Percentiles rank a stretch among this genome's conserved stretches.
phyloP scores from a whole-genome alignment of 2,888 invertebrate species.

The Tillus elongatus region DNA sequence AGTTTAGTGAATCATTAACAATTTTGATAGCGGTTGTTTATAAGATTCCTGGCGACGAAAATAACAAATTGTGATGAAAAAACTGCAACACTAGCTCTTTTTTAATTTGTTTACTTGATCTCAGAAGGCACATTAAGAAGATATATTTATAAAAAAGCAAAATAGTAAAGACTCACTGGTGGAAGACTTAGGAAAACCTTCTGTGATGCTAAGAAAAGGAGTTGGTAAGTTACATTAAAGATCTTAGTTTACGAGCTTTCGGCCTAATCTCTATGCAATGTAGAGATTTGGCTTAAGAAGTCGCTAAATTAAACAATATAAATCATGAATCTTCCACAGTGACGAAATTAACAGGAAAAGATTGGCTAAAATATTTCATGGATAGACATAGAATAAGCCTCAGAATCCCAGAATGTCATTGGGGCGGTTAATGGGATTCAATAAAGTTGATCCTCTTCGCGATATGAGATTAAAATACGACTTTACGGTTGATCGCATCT shows the following conservation, averaged over 20 bases:
- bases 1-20: no score
- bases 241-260: conserved; percentile 4
- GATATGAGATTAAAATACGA: conserved; percentile 16
- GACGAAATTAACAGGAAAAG: conserved; percentile 19
- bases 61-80: no score
- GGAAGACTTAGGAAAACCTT: conserved; percentile 12
- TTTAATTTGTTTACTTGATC: no score
- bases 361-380: conserved; percentile 20
- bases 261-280: neutral
- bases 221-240: no score
- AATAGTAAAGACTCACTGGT: conserved; percentile 13
- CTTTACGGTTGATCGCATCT: conserved; percentile 20
- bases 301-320: conserved; percentile 14
- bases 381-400: conserved; percentile 18
- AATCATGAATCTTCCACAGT: conserved; percentile 15
- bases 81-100: no score
- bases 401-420: conserved; percentile 19
- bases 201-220: no score
- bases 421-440: conserved; percentile 19
- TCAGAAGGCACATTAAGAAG: conserved; percentile 15
- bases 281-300: neutral
- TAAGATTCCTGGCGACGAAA: no score
- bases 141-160: conserved; percentile 18
- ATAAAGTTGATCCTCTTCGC: conserved; percentile 13
- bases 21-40: no score